These are phyloP conservation scores for Panulirus ornatus DNA, from an alignment of 1,140 invertebrate genomes.

Conservation along the genomic window DNA sequence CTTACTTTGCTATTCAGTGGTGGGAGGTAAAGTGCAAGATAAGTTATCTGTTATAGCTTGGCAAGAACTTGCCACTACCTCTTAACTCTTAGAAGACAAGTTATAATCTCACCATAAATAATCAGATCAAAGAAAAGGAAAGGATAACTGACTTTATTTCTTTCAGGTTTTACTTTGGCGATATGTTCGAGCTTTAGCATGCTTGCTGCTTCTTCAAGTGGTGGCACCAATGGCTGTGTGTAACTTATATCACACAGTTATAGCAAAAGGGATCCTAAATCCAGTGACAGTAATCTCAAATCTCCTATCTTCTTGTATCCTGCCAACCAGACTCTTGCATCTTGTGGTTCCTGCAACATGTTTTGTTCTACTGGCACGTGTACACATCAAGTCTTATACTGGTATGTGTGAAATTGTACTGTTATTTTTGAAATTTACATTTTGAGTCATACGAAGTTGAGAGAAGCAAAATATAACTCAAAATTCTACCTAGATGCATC, in stretches of 20 bases:
- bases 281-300: constrained; percentile 19
- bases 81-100: not conserved
- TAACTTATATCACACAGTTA: constrained; percentile 39
- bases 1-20: not conserved
- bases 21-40: not conserved
- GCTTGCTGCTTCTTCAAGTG: constrained; percentile 26
- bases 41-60: not conserved
- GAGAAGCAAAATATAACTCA: not conserved
- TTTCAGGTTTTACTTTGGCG: constrained; percentile 43
- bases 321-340: constrained; percentile 26
- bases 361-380: constrained; percentile 32
- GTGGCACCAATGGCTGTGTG: constrained; percentile 26
- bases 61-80: not conserved
- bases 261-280: constrained; percentile 21
- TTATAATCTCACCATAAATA: not conserved
- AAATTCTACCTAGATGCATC: not conserved
- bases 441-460: not conserved
- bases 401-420: not conserved
- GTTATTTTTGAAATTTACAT: not conserved
- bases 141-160: not conserved
- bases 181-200: constrained; percentile 39
- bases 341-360: not conserved
- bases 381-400: constrained; percentile 42
- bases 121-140: too few species aligned
- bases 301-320: not conserved